Conservation (phyloP, 64 coral and sea anemone genomes). For the Pocillopora damicornis region DNA sequence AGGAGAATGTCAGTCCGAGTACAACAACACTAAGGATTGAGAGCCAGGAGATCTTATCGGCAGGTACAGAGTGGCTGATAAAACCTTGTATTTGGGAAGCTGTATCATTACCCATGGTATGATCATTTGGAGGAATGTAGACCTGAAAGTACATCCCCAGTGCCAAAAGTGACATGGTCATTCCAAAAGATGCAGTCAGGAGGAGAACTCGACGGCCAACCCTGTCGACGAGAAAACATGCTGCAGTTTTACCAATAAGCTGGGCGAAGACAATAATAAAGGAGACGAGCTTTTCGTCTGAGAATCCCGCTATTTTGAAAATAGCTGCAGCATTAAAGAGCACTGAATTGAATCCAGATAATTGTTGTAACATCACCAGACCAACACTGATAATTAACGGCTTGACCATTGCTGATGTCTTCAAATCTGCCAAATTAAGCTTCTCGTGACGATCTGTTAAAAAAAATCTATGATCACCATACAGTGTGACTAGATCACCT, state of each 20-base stretch:
- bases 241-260: conserved; percentile 50
- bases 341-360: conserved; percentile 70
- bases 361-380: conserved; percentile 59
- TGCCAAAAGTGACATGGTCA: conserved; percentile 41
- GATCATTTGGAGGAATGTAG: not conserved
- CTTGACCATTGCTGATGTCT: conserved; percentile 20
- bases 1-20: conserved; percentile 40
- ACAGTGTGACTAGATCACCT: too few relatives aligned
- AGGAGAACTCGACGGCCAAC: conserved; percentile 55
- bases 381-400: conserved; percentile 53
- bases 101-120: too few relatives aligned
- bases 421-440: too few relatives aligned
- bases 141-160: conserved; percentile 74
- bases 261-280: conserved; percentile 53
- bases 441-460: too few relatives aligned
- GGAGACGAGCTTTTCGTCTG: conserved; percentile 42
- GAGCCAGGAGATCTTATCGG: conserved; percentile 48
- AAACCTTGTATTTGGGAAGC: too few relatives aligned
- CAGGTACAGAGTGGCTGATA: too few relatives aligned
- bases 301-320: conserved; percentile 61
- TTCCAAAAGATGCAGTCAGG: conserved; percentile 34
- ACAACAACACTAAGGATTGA: conserved; percentile 56
- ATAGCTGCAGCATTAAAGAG: conserved; percentile 72
- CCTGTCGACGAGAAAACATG: conserved; percentile 57
- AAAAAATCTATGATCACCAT: too few relatives aligned